Evolutionary conservation across 1,140 invertebrate genomes (phyloP).

Genomic region (Drosophila malerkotliana): DNA sequence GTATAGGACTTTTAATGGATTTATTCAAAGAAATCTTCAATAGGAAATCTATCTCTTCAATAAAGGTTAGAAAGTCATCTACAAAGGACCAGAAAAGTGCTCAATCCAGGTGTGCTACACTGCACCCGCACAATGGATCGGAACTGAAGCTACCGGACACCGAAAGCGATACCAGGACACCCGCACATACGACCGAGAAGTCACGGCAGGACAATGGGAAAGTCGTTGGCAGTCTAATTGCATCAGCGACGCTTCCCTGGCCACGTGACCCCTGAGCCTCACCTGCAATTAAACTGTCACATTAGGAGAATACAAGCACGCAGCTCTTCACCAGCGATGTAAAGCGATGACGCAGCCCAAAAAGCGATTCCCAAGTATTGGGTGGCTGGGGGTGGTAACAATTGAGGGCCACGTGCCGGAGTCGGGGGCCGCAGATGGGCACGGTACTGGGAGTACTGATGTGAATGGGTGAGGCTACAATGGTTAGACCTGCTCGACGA

Average conservation of each 20-base stretch:
- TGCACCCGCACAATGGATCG: conserved; percentile 37
- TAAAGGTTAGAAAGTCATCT: conserved; percentile 35
- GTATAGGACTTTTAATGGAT: too few relatives aligned
- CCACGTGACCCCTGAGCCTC: conserved; percentile 71
- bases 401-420: conserved; percentile 54
- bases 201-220: conserved; percentile 74
- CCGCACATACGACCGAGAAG: conserved; percentile 45
- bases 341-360: conserved; percentile 73
- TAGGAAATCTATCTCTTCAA: too few relatives aligned
- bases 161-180: conserved; percentile 4
- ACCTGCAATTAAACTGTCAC: conserved; percentile 83
- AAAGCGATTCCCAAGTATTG: conserved; percentile 65
- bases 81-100: conserved; percentile 21
- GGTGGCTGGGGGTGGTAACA: conserved; percentile 11
- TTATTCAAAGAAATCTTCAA: neutral
- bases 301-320: conserved; percentile 54
- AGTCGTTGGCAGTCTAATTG: conserved; percentile 77
- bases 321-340: conserved; percentile 26
- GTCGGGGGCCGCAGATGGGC: conserved; percentile 2
- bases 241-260: conserved; percentile 63
- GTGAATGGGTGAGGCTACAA: conserved; percentile 28
- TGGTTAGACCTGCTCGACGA: conserved; percentile 33
- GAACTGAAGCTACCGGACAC: conserved; percentile 23
- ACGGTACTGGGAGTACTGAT: neutral
- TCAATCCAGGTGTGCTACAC: conserved; percentile 36